phyloP scores from a whole-genome alignment of 1,140 invertebrate species.

The Mercenaria mercenaria region DNA sequence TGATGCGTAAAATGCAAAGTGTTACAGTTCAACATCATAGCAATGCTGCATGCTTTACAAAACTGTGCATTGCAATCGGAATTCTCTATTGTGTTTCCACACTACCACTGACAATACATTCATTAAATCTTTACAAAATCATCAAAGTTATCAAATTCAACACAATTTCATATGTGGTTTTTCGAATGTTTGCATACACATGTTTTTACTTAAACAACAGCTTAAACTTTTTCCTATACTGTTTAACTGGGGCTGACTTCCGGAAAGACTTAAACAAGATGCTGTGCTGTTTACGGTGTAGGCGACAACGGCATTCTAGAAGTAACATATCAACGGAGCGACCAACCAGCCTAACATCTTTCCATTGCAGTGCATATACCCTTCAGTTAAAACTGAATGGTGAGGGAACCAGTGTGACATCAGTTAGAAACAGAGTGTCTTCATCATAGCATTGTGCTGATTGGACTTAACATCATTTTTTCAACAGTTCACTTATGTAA shows the following conservation, averaged over 20 bases:
- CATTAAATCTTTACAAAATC: not conserved
- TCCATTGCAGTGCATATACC: not conserved
- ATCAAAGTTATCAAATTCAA: not conserved
- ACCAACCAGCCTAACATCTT: not conserved
- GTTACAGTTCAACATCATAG: not conserved
- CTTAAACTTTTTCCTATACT: not conserved
- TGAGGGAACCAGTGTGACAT: too few species aligned
- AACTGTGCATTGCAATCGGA: not conserved
- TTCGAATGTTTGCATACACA: not conserved
- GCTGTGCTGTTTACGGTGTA: not conserved
- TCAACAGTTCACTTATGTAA: too few species aligned
- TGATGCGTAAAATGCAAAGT: not conserved
- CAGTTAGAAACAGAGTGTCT: too few species aligned
- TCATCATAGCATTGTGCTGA: too few species aligned
- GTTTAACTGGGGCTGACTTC: not conserved
- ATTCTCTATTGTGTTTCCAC: not conserved
- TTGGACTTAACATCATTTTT: too few species aligned
- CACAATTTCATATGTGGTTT: not conserved
- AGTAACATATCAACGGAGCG: not conserved
- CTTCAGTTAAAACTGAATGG: too few species aligned
- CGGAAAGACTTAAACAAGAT: not conserved
- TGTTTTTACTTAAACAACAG: not conserved
- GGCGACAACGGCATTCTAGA: not conserved
- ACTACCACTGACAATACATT: not conserved
- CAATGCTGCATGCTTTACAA: not conserved